These are phyloP conservation scores for Megaleporinus macrocephalus DNA, from an alignment of 2,113 vertebrate species.

Conservation along the genomic window DNA sequence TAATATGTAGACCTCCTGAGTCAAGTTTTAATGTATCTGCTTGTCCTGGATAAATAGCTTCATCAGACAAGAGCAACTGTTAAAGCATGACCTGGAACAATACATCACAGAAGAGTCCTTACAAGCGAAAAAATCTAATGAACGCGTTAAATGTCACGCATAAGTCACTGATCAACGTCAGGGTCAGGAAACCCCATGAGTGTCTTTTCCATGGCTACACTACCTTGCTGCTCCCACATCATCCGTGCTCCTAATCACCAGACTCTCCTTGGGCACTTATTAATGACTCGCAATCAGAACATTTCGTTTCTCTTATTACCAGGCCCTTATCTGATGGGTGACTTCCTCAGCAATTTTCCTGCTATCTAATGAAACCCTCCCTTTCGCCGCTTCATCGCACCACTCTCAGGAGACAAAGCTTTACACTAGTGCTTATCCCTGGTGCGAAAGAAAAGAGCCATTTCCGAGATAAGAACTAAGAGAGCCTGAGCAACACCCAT, in stretches of 20 bases:
- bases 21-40: slow-evolving; percentile 35
- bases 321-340: slow-evolving; percentile 61
- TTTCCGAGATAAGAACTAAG: slow-evolving; percentile 49
- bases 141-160: slow-evolving; percentile 29
- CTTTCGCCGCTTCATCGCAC: slow-evolving; percentile 19
- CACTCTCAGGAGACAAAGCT: slow-evolving; percentile 25
- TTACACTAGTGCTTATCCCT: not conserved
- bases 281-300: slow-evolving; percentile 61
- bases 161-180: slow-evolving; percentile 44
- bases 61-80: slow-evolving; percentile 14
- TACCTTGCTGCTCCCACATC: slow-evolving; percentile 35
- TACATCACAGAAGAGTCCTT: slow-evolving; percentile 22
- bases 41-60: slow-evolving; percentile 21
- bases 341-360: slow-evolving; percentile 58
- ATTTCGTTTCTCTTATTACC: slow-evolving; percentile 59
- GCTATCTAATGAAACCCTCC: slow-evolving; percentile 52
- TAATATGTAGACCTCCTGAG: slow-evolving; percentile 8
- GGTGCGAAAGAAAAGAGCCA: slow-evolving; percentile 20
- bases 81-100: slow-evolving; percentile 1
- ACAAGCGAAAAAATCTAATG: slow-evolving; percentile 30
- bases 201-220: slow-evolving; percentile 30
- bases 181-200: slow-evolving; percentile 54
- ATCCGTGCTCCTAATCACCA: slow-evolving; percentile 51
- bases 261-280: slow-evolving; percentile 52
- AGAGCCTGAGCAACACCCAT: not conserved